Percentiles rank a stretch among this genome's conserved stretches.
phyloP scores from a whole-genome alignment of 1,140 invertebrate species.

The Papilio xuthus region DNA sequence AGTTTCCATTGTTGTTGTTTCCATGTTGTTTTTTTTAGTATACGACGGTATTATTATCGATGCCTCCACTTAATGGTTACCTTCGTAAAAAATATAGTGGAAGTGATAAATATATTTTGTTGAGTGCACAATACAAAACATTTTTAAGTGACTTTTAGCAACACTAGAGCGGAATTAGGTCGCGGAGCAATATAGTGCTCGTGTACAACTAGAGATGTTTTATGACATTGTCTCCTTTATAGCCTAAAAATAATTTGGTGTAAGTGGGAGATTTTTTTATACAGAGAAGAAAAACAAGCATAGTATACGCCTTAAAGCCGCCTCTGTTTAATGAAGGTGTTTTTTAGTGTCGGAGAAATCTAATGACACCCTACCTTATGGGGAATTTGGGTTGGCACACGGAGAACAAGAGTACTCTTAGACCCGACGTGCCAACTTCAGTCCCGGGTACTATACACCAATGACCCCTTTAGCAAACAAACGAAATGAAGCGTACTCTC shows the following conservation, averaged over 20 bases:
- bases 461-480: conserved; percentile 13
- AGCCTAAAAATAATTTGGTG: background rate
- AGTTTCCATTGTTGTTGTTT: no score
- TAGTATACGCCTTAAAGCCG: background rate
- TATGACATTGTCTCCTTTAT: background rate
- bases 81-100: no score
- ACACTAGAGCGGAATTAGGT: background rate
- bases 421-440: background rate
- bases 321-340: background rate
- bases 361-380: no score
- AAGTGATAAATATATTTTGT: background rate
- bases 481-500: conserved; percentile 5
- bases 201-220: background rate
- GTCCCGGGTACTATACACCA: background rate
- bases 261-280: no score
- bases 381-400: background rate
- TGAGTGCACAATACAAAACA: background rate
- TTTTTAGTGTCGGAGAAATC: background rate
- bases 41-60: no score
- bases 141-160: background rate
- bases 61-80: no score
- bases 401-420: background rate
- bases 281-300: no score
- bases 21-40: no score
- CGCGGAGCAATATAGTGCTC: no score